Evolutionary conservation across 2,797 vertebrate genomes (phyloP).

Genomic region (Catharus ustulatus): DNA sequence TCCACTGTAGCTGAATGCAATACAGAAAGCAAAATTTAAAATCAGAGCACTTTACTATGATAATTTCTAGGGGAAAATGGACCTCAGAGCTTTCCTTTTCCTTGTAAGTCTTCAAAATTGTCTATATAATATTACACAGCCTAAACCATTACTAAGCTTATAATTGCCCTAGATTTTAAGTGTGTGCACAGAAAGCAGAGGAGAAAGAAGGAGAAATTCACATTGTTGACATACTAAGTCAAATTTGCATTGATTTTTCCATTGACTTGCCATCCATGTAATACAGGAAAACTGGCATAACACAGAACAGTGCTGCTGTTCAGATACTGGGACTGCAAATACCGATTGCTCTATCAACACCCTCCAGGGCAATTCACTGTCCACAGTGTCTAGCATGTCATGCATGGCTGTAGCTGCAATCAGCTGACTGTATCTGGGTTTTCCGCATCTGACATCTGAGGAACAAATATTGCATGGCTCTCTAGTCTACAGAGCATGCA

Average conservation of each 20-base stretch:
- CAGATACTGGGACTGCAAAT: background rate
- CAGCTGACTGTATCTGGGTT: background rate
- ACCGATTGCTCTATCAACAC: fast-evolving
- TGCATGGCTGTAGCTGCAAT: background rate
- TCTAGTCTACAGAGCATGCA: background rate
- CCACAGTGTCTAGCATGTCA: background rate
- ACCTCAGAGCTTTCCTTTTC: background rate
- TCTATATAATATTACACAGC: background rate
- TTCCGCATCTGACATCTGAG: background rate
- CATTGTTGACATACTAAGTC: background rate
- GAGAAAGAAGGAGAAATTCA: background rate
- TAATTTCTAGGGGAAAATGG: background rate
- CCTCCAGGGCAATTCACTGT: background rate
- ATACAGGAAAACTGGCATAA: background rate
- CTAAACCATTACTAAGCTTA: background rate
- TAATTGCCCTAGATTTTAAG: background rate
- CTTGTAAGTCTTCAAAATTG: background rate
- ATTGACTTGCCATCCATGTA: background rate
- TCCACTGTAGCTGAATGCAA: background rate
- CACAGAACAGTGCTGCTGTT: background rate
- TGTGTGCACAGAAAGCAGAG: background rate
- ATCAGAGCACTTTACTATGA: background rate
- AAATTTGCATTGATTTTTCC: background rate
- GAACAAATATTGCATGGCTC: background rate
- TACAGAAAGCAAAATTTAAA: background rate